These are phyloP conservation scores for Polydrusus tereticollis DNA, from an alignment of 2,888 invertebrate genomes.

Conservation along the genomic window DNA sequence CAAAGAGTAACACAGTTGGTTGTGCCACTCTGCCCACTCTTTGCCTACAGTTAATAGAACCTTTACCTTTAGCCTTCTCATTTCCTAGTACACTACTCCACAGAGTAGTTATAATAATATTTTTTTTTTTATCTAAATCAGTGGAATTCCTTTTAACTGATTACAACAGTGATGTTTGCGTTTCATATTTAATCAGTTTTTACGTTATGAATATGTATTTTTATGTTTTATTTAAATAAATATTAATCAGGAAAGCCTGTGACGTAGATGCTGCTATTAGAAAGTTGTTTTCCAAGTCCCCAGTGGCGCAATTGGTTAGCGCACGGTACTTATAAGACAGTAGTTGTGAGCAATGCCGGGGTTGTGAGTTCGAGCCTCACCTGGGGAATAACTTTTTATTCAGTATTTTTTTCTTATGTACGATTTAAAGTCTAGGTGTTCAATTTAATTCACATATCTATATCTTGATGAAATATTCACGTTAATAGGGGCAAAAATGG, in stretches of 20 bases:
- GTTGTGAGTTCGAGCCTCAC: conserved; percentile 99
- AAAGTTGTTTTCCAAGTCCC: conserved; percentile 29
- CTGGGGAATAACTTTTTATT: conserved; percentile 59
- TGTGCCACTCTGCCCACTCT: no score
- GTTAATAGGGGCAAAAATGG: no score
- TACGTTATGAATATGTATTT: not conserved
- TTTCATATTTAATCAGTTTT: not conserved
- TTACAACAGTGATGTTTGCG: not conserved
- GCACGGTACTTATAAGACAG: conserved; percentile 99
- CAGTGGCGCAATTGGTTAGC: conserved; percentile 99
- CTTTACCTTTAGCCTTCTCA: no score
- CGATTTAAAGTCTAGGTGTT: not conserved
- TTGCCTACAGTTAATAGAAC: no score
- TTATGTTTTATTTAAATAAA: not conserved
- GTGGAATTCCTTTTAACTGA: no score
- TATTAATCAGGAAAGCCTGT: not conserved
- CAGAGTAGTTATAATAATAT: no score
- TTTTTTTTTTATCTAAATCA: no score
- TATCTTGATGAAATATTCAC: no score
- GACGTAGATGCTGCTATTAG: not conserved
- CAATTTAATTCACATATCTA: not conserved
- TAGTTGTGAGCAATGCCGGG: conserved; percentile 98
- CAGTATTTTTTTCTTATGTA: not conserved
- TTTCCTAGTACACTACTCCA: no score
- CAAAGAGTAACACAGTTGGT: no score